Base-by-base conservation (phyloP, 2,113 vertebrate species). In the Notothenia coriiceps region DNA sequence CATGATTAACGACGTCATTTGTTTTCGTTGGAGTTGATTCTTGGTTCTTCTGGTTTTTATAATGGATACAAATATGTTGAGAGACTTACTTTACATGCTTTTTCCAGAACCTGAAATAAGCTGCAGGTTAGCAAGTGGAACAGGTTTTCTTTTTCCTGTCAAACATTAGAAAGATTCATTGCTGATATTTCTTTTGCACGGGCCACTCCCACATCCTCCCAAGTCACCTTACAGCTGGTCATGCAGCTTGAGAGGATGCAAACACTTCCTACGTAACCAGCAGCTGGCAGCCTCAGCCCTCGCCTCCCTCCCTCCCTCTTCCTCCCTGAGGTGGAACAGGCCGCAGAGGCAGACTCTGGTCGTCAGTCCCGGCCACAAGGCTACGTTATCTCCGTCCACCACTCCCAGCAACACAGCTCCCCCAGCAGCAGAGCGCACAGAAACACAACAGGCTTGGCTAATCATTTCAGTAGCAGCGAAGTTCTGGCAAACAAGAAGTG, bases 181-280 rank as follows among this genome's bases (percentile, higher is more conserved):
- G 56, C 60, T 64, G 56, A 52, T 72, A 43, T 82, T 79, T 82
- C 64, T 17, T 88, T 82, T 74, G 59, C 29, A 1, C 25, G 55
- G 66, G 63, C 90, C 86, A 75, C 91, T 88, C 88, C 92, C 89
- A 91, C 80, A 82, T 93, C 88, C 91, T 93, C 88, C 63, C 70
- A 73, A 92, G 86, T 92, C 82, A 90, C 89, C 89, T 90, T 91
- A 83, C 88, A 93, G 89, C 87, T 90, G 89, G 46, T 47, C 74
- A 5, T 70, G 73, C 59, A 50, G 79, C 78, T 82, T 3, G 50
- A 81, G 88, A 94, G 92, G 92, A 94, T 90, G 87, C 87, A 78
- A 93, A 87, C 89, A 90, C 85, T 94, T 95, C 94, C 93, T 91
- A 92, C 75, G 84, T 74, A 89, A 80, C 59, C 18, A 86, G 85